Conservation (phyloP, 1,140 invertebrate genomes). For the Cyrtorhinus lividipennis region DNA sequence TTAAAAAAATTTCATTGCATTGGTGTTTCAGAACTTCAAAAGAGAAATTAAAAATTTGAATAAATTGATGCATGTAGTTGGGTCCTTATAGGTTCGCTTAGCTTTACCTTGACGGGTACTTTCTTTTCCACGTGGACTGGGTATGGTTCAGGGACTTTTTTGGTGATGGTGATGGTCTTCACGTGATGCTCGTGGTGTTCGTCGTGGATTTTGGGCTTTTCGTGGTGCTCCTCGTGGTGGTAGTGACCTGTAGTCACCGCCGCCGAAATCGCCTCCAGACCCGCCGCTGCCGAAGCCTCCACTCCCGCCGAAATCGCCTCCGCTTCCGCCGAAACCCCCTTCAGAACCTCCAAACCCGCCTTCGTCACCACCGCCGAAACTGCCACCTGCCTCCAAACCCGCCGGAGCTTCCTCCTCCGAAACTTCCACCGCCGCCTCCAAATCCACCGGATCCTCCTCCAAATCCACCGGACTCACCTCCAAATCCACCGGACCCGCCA, state of each 20-base stretch:
- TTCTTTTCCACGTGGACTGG: conserved; percentile 1
- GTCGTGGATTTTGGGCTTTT: conserved; percentile 19
- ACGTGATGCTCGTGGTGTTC: conserved; percentile 41
- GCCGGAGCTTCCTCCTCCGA: background rate
- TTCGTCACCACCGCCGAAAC: too few relatives aligned
- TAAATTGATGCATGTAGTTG: too few relatives aligned
- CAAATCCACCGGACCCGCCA: background rate
- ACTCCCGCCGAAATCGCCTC: background rate
- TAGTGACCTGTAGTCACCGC: background rate
- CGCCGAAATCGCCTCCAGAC: background rate
- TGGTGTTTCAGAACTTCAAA: too few relatives aligned
- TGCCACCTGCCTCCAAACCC: background rate
- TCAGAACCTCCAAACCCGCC: too few relatives aligned
- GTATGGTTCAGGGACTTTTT: conserved; percentile 39
- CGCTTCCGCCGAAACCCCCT: background rate
- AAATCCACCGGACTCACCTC: background rate
- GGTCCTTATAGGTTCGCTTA: too few relatives aligned
- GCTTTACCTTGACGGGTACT: background rate
- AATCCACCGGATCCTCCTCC: background rate
- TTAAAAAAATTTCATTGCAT: too few relatives aligned
- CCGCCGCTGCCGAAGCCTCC: background rate
- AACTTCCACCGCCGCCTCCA: background rate
- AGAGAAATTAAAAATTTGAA: too few relatives aligned
- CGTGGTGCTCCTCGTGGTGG: background rate
- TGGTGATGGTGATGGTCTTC: conserved; percentile 52